Conservation (phyloP, 1,140 invertebrate species). For the Aphaenogaster rudis region DNA sequence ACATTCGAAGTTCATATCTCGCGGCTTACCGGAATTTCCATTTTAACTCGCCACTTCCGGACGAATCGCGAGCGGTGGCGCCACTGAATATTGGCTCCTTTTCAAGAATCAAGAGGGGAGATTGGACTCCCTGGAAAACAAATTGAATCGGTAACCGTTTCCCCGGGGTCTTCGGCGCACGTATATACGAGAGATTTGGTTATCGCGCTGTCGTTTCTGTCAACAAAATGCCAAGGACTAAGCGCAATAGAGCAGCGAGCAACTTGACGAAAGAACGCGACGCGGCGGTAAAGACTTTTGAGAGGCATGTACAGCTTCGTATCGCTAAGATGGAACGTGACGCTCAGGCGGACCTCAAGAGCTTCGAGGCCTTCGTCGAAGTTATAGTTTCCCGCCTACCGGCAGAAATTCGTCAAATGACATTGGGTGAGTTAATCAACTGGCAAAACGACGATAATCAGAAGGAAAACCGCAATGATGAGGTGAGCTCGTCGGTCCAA, state of each 20-base stretch:
- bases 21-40: conserved; percentile 1
- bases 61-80: neutral
- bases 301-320: conserved; percentile 72
- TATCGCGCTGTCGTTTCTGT: neutral
- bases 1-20: conserved; percentile 38
- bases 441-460: conserved; percentile 56
- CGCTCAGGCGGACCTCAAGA: conserved; percentile 64
- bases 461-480: conserved; percentile 71
- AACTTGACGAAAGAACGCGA: conserved; percentile 67
- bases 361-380: conserved; percentile 68
- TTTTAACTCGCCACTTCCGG: neutral
- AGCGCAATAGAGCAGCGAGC: conserved; percentile 57
- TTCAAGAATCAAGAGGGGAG: neutral
- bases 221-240: conserved; percentile 80
- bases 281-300: conserved; percentile 77
- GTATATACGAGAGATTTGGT: neutral
- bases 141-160: neutral
- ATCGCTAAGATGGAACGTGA: conserved; percentile 76
- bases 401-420: conserved; percentile 75
- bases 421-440: conserved; percentile 73
- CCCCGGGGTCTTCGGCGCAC: neutral
- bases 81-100: neutral
- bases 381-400: conserved; percentile 75
- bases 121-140: neutral
- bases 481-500: conserved; percentile 66